A percentile compares a stretch with the other conserved stretches of the same genome.
Conservation (phyloP, 1,140 invertebrate genomes). For the Macrobrachium rosenbergii region DNA sequence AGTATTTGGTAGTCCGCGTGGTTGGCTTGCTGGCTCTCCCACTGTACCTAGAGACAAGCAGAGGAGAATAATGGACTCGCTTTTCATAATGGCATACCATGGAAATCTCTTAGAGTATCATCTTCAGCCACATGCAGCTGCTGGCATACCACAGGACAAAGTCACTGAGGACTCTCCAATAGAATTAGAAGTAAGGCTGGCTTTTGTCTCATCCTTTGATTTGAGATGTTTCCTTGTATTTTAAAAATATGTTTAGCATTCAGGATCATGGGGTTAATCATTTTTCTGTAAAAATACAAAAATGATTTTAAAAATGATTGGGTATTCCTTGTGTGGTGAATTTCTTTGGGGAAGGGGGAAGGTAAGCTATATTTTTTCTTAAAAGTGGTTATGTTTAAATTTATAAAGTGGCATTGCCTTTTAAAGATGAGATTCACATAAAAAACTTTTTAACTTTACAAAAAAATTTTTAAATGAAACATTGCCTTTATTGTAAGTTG, state of each 20-base stretch:
- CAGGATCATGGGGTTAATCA: neutral
- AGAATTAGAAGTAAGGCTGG: conserved; percentile 72
- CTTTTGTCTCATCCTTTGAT: neutral
- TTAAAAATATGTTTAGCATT: neutral
- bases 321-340: too few relatives aligned
- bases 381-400: too few relatives aligned
- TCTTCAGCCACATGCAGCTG: conserved; percentile 83
- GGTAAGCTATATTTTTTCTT: neutral
- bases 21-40: conserved; percentile 77
- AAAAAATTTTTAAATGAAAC: too few relatives aligned
- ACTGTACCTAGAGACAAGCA: conserved; percentile 69
- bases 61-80: conserved; percentile 78
- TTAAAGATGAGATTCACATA: too few relatives aligned
- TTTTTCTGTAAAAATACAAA: neutral
- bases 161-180: conserved; percentile 91
- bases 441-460: too few relatives aligned
- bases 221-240: neutral
- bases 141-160: conserved; percentile 87
- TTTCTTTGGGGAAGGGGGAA: too few relatives aligned
- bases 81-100: conserved; percentile 91
- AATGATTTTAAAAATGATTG: neutral
- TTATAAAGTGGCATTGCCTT: too few relatives aligned
- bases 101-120: conserved; percentile 92
- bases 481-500: too few relatives aligned
- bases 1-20: conserved; percentile 81